Evolutionary conservation across 1,140 invertebrate species (phyloP), one percentile per base, ranked within the genome.

Genomic region (Ctenoplectra terminalis): DNA sequence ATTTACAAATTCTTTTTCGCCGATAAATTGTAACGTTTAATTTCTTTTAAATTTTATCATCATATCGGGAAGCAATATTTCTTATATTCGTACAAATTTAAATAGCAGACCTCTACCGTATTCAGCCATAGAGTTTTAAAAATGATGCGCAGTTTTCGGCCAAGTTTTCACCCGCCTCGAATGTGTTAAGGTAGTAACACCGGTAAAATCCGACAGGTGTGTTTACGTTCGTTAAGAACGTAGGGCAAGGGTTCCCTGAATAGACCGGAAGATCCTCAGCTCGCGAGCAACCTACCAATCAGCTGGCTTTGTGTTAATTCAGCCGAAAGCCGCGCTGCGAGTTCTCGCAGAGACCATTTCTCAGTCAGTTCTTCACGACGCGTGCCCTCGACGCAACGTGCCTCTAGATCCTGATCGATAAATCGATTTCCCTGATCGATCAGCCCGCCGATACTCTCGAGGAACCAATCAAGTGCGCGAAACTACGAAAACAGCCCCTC

Each of bases 291-390:
- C 83, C 82, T 86, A 85, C 82, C 87, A 85, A 90, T 87, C 83
- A 83, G 34, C 34, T 40, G 83, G 81, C 82, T 75, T 82, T 81
- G 85, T 81, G 81, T 85, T 89, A 88, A 85, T 90, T 83, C 88
- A 82, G 70, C 71, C 67, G 79, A 82, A 86, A 87, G 84, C 86
- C 78, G 71, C 50, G 81, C 54, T 52, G 70, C 20, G 54, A 86
- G 86, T 88, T 85, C 73, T 64, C 71, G 34, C 72, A 60, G 66
- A 60, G 37, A 26, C 60, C 67, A 82, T 66, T 70, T 50, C 66
- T 64, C 46, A 87, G 87, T 87, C 86, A 91, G 90, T 90, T 90
- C 88, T 85, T 90, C 87, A 86, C 78, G 84, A 91, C 88, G 83
- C 86, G 80, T 79, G 83, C 81, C 79, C 78, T 87, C 77, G 69